Evolutionary conservation across 2,797 vertebrate species (phyloP).

Genomic region (Manis pentadactyla): DNA sequence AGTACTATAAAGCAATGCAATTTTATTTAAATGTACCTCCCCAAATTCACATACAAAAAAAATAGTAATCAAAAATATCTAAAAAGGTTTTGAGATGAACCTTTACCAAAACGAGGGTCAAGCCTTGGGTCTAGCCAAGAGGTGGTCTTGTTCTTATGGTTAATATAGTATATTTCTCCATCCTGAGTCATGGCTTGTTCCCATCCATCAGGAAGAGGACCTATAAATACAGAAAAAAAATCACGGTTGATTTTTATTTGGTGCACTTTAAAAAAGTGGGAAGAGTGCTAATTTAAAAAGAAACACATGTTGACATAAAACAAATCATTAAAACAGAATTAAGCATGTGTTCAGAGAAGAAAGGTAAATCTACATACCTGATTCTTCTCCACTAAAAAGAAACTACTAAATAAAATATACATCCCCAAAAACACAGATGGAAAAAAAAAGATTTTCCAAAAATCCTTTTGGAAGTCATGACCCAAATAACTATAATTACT

Average conservation of each 20-base stretch:
- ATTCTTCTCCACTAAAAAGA: slow-evolving; percentile 50
- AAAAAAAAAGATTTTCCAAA: neutral
- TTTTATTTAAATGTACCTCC: slow-evolving; percentile 54
- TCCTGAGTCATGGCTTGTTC: slow-evolving; percentile 99
- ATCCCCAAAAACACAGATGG: neutral
- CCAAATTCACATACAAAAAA: slow-evolving; percentile 51
- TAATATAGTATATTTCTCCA: slow-evolving; percentile 99
- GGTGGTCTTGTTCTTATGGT: slow-evolving; percentile 99
- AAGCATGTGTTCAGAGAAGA: slow-evolving; percentile 69
- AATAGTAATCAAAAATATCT: slow-evolving; percentile 79
- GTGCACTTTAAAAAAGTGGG: slow-evolving; percentile 77
- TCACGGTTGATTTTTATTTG: slow-evolving; percentile 84
- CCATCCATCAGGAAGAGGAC: slow-evolving; percentile 98
- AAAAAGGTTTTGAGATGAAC: slow-evolving; percentile 86
- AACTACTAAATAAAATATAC: slow-evolving; percentile 15
- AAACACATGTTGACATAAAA: slow-evolving; percentile 81
- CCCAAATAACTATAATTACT: neutral
- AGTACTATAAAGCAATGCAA: neutral
- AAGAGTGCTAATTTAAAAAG: slow-evolving; percentile 73
- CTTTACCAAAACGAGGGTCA: slow-evolving; percentile 97
- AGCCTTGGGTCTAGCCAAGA: slow-evolving; percentile 99
- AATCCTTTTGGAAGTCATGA: neutral
- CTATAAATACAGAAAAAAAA: slow-evolving; percentile 90
- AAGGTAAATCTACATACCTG: slow-evolving; percentile 45
- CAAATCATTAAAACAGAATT: slow-evolving; percentile 81